Percentiles rank a stretch among this genome's conserved stretches.
phyloP scores from a whole-genome alignment of 2,113 vertebrate species.

The Danio rerio region DNA sequence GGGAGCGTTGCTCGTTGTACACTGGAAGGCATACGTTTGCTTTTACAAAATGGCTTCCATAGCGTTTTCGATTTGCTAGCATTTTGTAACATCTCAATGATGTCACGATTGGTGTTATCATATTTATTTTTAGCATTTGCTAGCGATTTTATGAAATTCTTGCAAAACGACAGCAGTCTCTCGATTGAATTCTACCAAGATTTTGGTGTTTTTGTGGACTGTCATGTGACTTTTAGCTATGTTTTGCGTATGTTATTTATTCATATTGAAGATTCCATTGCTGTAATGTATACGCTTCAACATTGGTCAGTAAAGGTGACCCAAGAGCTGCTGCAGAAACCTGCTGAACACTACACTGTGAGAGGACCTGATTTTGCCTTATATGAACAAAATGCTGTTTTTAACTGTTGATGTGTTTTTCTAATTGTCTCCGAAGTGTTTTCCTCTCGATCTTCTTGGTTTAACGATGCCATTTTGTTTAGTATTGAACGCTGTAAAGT shows the following conservation, averaged over 20 bases:
- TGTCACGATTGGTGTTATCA: background rate
- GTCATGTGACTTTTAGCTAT: background rate
- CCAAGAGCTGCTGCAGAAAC: constrained; percentile 64
- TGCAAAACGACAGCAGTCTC: constrained; percentile 19
- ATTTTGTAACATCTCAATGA: constrained; percentile 19
- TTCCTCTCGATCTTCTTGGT: constrained; percentile 75
- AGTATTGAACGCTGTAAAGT: constrained; percentile 69
- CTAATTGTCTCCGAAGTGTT: constrained; percentile 70
- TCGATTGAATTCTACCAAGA: background rate
- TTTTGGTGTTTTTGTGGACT: constrained; percentile 6
- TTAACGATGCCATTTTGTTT: constrained; percentile 62
- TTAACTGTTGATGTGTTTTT: constrained; percentile 79
- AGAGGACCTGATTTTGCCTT: constrained; percentile 86
- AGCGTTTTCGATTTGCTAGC: constrained; percentile 3
- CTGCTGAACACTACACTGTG: constrained; percentile 80
- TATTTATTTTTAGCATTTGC: constrained; percentile 14
- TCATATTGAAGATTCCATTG: background rate
- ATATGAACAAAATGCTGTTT: constrained; percentile 77
- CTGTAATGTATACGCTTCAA: constrained; percentile 22
- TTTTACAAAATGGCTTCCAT: constrained; percentile 6
- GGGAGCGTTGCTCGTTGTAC: constrained; percentile 36
- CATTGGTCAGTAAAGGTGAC: constrained; percentile 44
- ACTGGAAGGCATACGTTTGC: constrained; percentile 15
- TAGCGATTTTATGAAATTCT: background rate
- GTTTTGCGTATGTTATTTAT: constrained; percentile 1